Conservation (phyloP, 1,140 invertebrate species). For the Rhopalosiphum maidis region DNA sequence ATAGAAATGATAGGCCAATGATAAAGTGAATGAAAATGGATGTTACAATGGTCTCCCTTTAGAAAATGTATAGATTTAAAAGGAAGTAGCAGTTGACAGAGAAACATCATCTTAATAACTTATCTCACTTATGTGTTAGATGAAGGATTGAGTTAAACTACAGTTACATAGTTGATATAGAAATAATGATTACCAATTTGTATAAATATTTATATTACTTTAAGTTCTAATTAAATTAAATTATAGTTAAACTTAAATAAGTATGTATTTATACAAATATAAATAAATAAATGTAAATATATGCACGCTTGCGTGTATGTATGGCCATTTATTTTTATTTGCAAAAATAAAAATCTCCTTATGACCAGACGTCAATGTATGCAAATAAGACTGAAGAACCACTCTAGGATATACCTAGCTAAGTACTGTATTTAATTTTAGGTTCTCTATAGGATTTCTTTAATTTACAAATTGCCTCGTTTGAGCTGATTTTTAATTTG, state of each 20-base stretch:
- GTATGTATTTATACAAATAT: not conserved
- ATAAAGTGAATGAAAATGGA: not conserved
- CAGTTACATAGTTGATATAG: not conserved
- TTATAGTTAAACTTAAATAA: not conserved
- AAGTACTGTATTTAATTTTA: slow-evolving; percentile 48
- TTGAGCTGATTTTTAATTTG: slow-evolving; percentile 32
- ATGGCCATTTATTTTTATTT: not conserved
- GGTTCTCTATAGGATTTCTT: not conserved
- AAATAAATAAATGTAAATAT: not conserved
- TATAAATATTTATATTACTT: slow-evolving; percentile 22
- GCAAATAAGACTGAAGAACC: slow-evolving; percentile 51
- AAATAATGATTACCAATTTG: slow-evolving; percentile 12
- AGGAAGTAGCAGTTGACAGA: not conserved
- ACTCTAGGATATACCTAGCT: slow-evolving; percentile 29
- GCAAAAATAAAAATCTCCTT: slow-evolving; percentile 42
- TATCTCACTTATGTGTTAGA: not conserved
- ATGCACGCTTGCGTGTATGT: not conserved
- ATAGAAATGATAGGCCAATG: not conserved
- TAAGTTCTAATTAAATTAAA: slow-evolving; percentile 15
- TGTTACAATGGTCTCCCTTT: not conserved
- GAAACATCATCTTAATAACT: not conserved
- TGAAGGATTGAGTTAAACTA: not conserved
- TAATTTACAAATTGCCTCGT: slow-evolving; percentile 17
- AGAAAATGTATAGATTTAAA: not conserved
- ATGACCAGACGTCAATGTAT: slow-evolving; percentile 47